Percentiles rank a stretch among this genome's conserved stretches.
These are phyloP conservation scores for Porites divaricata DNA, from an alignment of 92 coral and sea anemone genomes.

Conservation along the genomic window DNA sequence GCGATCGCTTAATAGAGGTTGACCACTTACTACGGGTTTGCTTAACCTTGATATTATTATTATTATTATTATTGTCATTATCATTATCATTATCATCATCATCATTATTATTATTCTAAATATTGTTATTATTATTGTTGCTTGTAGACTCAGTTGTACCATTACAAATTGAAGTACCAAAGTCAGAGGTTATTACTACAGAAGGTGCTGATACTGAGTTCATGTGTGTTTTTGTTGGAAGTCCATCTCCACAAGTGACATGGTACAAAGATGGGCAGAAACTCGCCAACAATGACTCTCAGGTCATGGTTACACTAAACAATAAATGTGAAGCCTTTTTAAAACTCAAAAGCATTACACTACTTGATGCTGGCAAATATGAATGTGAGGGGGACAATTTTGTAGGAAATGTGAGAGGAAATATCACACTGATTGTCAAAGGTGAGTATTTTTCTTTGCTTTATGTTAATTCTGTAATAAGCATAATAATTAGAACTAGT, in stretches of 20 bases:
- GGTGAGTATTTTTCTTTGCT: conserved; percentile 31
- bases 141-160: conserved; percentile 27
- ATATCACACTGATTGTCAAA: conserved; percentile 36
- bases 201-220: conserved; percentile 52
- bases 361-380: conserved; percentile 55
- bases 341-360: conserved; percentile 12
- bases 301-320: not conserved
- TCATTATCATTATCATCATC: too few species aligned
- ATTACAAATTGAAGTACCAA: conserved; percentile 25
- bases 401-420: conserved; percentile 54
- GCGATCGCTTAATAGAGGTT: too few species aligned
- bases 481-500: not conserved
- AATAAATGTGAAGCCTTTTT: conserved; percentile 44
- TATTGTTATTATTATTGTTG: not conserved
- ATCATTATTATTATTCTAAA: too few species aligned
- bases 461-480: not conserved
- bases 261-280: conserved; percentile 63
- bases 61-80: too few species aligned
- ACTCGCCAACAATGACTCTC: not conserved
- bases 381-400: conserved; percentile 55
- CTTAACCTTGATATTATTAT: too few species aligned
- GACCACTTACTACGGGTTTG: too few species aligned
- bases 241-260: conserved; percentile 50
- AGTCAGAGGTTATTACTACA: conserved; percentile 24
- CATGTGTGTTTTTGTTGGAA: conserved; percentile 62